Base-by-base conservation (phyloP, 2,888 invertebrate species). In the Iselma pallidipennis region DNA sequence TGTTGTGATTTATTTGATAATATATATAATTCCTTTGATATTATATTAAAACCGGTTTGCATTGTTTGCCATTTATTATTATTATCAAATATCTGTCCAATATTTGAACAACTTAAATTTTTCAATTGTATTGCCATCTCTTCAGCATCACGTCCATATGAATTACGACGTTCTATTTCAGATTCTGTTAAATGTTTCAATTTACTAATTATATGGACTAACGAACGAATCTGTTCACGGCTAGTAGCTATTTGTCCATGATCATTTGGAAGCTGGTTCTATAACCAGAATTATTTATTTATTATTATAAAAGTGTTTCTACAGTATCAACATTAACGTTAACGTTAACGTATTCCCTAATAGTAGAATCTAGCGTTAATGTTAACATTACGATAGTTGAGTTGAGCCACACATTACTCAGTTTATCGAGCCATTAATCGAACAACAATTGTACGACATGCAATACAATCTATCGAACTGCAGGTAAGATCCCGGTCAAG, bases 241-340 rank as follows among this genome's bases (percentile, higher is more conserved):
- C 84, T 86, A 55, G 82, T 82, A 5, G 86, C 85, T 70, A 86
- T 85, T 75, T 86, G 85, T 3, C 83, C 82, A 45, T 83, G 80
- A 37, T 86, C 85, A 12, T 82, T 77, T 1, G 86, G 86, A n/a
- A 86, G 81, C 42, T 86, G 73, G 69, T 85, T 85, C 83, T 83
- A 64, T 4, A 33, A 33, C 4, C 7, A 28, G 7, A 45, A 77
- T n/a, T n/a, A n/a, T n/a, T n/a, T n/a, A n/a, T n/a, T n/a, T n/a
- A n/a, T n/a, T n/a, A n/a, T n/a, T n/a, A n/a, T n/a, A n/a, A n/a
- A n/a, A n/a, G n/a, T n/a, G n/a, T n/a, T n/a, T n/a, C n/a, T n/a
- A n/a, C n/a, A n/a, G n/a, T n/a, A n/a, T n/a, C n/a, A n/a, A n/a
- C n/a, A n/a, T n/a, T n/a, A n/a, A n/a, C n/a, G n/a, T n/a, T n/a